Evolutionary conservation across 2,888 invertebrate genomes (phyloP), one percentile per base, ranked within the genome.

Genomic region (Zaprionus bogoriensis): DNA sequence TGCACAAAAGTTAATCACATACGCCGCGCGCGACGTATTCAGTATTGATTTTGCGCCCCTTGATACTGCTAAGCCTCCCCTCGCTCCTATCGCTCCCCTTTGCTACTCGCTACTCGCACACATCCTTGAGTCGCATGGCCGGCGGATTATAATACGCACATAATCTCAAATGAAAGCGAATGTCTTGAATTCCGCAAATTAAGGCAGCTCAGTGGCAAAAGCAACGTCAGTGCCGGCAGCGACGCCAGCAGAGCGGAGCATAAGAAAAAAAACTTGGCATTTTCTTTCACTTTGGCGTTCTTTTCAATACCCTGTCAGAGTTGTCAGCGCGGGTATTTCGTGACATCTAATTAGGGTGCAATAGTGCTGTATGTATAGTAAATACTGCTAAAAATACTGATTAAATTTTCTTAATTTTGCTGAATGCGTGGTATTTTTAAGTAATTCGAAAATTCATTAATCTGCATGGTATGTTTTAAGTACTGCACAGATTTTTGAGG

Each of bases 131-230:
- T 72, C 42, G 52, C 57, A 45, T 67, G 63, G 63, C 58, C 62
- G 60, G 63, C 68, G 79, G 82, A 85, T 82, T 85, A 82, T 80
- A 80, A 76, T 78, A 55, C 73, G 62, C 59, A 68, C 50, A 80
- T 80, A 74, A 83, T 85, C 83, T 65, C 50, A 72, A 77, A 78
- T 80, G 78, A 80, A 83, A 80, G 86, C 77, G 70, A 83, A 83
- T 83, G 66, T 78, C 80, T 74, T 66, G 80, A 85, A 80, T 83
- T 83, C 82, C 86, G 53, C 74, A 85, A 83, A 85, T 77, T 80
- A 82, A 69, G 70, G 60, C 65, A 67, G 63, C 51, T 60, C 55
- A 53, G 54, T 41, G 20, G 39, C 42, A 52, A 27, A 20, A n/a
- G 19, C 25, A 48, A 19, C 38, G 20, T 14, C 7, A 41, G 14